Percentiles rank a stretch among this genome's conserved stretches.
Conservation (phyloP, 1,140 invertebrate genomes). For the Euborellia annulipes region DNA sequence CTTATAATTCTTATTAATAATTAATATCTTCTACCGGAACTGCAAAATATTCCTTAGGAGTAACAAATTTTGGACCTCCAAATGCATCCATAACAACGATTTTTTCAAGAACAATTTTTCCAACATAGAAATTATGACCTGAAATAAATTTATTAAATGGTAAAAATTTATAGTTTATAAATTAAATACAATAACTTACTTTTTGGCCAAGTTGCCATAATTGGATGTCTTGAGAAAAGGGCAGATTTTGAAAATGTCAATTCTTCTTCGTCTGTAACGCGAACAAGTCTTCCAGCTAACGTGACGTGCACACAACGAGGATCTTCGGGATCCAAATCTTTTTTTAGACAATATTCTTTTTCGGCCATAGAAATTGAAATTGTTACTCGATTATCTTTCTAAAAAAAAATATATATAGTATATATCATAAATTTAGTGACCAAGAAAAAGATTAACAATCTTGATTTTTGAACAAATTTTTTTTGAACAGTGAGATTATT, state of each 20-base stretch:
- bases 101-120: constrained; percentile 49
- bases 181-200: constrained; percentile 31
- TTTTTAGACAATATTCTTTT: constrained; percentile 41
- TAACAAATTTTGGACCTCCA: constrained; percentile 52
- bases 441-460: background rate
- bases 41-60: constrained; percentile 43
- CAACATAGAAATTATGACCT: constrained; percentile 61
- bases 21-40: too few relatives aligned
- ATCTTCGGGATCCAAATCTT: constrained; percentile 58
- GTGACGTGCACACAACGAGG: constrained; percentile 60
- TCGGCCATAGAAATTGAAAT: constrained; percentile 51
- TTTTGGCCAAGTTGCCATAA: constrained; percentile 41
- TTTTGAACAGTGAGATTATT: constrained; percentile 13
- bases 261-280: constrained; percentile 39
- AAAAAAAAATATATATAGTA: constrained; percentile 16
- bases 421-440: constrained; percentile 4
- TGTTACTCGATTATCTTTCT: constrained; percentile 46
- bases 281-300: constrained; percentile 48
- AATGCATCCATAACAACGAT: constrained; percentile 59
- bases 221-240: constrained; percentile 52
- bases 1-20: too few relatives aligned
- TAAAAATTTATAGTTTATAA: constrained; percentile 11
- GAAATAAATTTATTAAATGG: constrained; percentile 20
- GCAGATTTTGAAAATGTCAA: constrained; percentile 40
- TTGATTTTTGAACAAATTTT: background rate